phyloP scores from a whole-genome alignment of 1,140 invertebrate species.

The Belonocnema kinseyi region DNA sequence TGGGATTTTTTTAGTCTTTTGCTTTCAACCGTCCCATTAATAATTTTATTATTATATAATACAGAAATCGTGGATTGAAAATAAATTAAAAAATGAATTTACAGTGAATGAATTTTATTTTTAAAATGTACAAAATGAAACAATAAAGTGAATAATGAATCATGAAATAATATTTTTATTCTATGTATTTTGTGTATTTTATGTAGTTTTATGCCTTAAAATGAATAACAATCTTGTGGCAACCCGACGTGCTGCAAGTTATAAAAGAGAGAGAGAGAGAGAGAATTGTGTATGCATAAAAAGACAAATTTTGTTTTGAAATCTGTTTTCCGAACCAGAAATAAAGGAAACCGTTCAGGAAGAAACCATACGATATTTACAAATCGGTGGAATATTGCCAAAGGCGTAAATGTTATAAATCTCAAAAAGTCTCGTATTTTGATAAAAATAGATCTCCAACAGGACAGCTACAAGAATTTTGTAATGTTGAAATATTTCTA shows the following conservation, averaged over 20 bases:
- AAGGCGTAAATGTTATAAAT: constrained; percentile 15
- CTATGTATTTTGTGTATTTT: too few relatives aligned
- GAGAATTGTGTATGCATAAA: too few relatives aligned
- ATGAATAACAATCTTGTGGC: constrained; percentile 11
- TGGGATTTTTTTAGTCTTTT: neutral
- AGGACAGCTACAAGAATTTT: constrained; percentile 5
- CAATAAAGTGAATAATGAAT: too few relatives aligned
- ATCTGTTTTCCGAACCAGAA: constrained; percentile 38
- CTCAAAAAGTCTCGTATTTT: constrained; percentile 14
- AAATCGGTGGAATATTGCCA: constrained; percentile 31
- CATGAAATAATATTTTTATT: too few relatives aligned
- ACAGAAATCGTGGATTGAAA: too few relatives aligned
- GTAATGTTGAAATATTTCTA: constrained; percentile 36
- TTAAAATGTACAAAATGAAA: too few relatives aligned
- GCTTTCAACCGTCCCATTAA: neutral
- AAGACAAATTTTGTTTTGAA: constrained; percentile 41
- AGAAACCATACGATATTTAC: constrained; percentile 45
- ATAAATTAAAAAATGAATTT: too few relatives aligned
- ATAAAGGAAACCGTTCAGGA: constrained; percentile 51
- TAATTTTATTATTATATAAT: neutral
- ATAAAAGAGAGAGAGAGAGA: neutral
- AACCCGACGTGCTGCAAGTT: constrained; percentile 9
- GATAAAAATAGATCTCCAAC: constrained; percentile 1
- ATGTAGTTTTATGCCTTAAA: neutral
- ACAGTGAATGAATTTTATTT: too few relatives aligned